Base-by-base conservation (phyloP, 1,140 invertebrate genomes). In the Periplaneta americana region DNA sequence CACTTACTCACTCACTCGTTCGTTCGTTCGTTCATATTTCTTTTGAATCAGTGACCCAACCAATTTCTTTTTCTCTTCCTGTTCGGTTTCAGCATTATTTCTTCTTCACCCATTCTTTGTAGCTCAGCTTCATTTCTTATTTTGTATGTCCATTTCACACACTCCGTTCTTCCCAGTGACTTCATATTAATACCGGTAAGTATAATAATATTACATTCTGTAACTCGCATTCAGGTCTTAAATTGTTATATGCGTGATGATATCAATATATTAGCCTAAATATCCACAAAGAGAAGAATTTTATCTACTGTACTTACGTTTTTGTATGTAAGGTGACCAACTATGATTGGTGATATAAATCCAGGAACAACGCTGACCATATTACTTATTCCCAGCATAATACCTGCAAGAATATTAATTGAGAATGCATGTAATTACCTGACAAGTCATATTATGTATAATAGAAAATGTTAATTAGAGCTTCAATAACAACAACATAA, bases 281-380 rank as follows among this genome's bases (percentile, higher is more conserved):
- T 57, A 15, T 57, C 22, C 39, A 13, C 11, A 28, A 76, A 11
- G n/a, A 13, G 28, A 13, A 15, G 13, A 11, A 76, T 33, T 11
- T 15, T 76, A 15, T 13, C 75, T 10, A 2, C 13, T 78, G 11
- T 48, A 88, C 88, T 90, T 85, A 93, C 92, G 85, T 92, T 92
- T 81, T 91, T 86, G 37, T 90, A 88, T 6, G 92, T 93, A 3
- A 93, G 83, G 22, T 89, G 83, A 22, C 92, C 92, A 81, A 93
- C 92, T 11, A 93, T 87, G 0, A 88, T 82, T 0, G 92, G 91
- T 6, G 92, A 92, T 33, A 93, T 86, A 77, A 92, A 92, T 32
- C 91, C 91, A 2, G 89, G 86, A 35, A 87, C 85, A 33, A 88
- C 86, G 0, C 89, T 87, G n/a, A 92, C 86, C 83, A 91, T 86